phyloP scores from a whole-genome alignment of 2,113 vertebrate species.

The Guaruba guarouba region DNA sequence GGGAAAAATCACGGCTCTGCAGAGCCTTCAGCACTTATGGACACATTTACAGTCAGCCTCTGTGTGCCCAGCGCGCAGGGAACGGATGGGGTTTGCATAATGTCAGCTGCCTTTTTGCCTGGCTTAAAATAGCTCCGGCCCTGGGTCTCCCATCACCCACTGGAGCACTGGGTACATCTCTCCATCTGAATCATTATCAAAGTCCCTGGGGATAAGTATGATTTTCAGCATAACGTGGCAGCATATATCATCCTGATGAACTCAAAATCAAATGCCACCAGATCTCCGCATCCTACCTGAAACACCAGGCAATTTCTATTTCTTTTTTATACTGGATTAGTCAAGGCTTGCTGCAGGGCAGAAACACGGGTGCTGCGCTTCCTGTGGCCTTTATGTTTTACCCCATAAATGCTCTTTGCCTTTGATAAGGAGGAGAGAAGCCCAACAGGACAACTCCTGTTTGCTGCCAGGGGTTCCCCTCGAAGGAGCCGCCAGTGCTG shows the following conservation, averaged over 20 bases:
- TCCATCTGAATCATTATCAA: neutral
- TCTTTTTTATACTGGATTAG: neutral
- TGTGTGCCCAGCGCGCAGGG: neutral
- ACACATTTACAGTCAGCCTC: neutral
- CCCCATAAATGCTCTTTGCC: neutral
- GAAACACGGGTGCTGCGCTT: neutral
- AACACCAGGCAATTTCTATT: fast-evolving
- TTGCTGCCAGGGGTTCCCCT: neutral
- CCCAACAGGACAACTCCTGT: fast-evolving
- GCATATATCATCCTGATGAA: fast-evolving
- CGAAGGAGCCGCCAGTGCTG: neutral
- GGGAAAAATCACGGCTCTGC: neutral
- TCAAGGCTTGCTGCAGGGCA: neutral
- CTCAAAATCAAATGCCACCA: neutral
- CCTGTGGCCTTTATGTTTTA: neutral
- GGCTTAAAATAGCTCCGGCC: neutral
- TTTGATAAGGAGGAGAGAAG: neutral
- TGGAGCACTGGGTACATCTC: neutral
- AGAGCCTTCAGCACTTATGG: neutral
- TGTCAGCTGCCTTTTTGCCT: neutral
- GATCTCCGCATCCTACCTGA: neutral
- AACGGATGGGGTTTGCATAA: neutral
- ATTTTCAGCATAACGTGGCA: neutral
- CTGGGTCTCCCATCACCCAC: neutral
- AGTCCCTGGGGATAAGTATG: neutral